Percentiles rank a stretch among this genome's conserved stretches.
Evolutionary conservation across 30 jellyfish, hydroid and myxozoan genomes (phyloP).

Genomic region (Pseudorhiza aurosa): DNA sequence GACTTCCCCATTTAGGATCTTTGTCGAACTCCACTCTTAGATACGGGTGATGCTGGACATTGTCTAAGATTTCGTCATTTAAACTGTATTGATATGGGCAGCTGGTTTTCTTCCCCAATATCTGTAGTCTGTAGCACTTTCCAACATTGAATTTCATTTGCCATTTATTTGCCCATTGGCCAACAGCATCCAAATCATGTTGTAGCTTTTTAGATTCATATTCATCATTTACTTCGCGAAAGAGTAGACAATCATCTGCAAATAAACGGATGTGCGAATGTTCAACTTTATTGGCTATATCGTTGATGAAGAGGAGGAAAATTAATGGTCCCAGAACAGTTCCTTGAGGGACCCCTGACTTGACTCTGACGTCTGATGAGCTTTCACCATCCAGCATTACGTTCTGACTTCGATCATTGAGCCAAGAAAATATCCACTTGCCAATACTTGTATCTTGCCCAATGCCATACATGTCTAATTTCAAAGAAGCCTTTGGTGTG

Average conservation of each 20-base stretch:
- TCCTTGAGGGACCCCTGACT: conserved; percentile 64
- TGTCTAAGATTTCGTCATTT: conserved; percentile 20
- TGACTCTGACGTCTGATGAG: conserved; percentile 36
- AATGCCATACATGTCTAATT: conserved; percentile 29
- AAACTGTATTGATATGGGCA: conserved; percentile 13
- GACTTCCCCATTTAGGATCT: conserved; percentile 38
- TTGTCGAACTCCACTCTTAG: conserved; percentile 33
- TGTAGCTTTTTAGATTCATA: conserved; percentile 39
- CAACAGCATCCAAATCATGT: conserved; percentile 44
- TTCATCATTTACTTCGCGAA: conserved; percentile 47
- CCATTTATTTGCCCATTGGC: conserved; percentile 27
- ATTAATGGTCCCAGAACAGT: conserved; percentile 56
- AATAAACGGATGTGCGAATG: conserved; percentile 43
- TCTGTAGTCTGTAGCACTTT: conserved; percentile 32
- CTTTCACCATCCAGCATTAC: conserved; percentile 14
- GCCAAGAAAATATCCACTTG: conserved; percentile 32
- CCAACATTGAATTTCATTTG: conserved; percentile 26
- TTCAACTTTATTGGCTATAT: conserved; percentile 22
- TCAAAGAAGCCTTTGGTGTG: no score
- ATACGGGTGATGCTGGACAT: conserved; percentile 30
- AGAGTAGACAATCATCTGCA: conserved; percentile 56
- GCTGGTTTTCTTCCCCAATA: conserved; percentile 24
- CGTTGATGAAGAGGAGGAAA: conserved; percentile 48
- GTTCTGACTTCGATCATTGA: conserved; percentile 3
- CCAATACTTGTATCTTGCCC: conserved; percentile 27